These are phyloP conservation scores for Arctia plantaginis DNA, from an alignment of 2,888 invertebrate genomes.

Conservation along the genomic window DNA sequence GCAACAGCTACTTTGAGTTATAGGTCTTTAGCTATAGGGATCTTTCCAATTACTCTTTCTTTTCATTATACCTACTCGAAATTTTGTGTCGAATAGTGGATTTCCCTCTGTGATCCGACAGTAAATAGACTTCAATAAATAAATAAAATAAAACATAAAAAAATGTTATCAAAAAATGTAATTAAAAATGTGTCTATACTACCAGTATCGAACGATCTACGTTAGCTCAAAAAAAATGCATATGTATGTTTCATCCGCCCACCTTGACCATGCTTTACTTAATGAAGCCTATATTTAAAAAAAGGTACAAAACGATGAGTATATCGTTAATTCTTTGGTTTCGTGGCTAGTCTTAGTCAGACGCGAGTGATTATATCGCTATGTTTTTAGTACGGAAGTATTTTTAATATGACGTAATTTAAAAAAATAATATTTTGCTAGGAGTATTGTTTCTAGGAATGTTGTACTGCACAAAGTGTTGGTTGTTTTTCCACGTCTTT, in stretches of 20 bases:
- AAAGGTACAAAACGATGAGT: slow-evolving; percentile 40
- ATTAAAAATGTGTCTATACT: too few relatives aligned
- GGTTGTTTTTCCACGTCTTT: slow-evolving; percentile 12
- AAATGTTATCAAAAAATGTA: too few relatives aligned
- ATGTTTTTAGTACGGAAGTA: slow-evolving; percentile 66
- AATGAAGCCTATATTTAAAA: slow-evolving; percentile 47
- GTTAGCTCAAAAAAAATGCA: slow-evolving; percentile 4
- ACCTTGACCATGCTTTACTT: slow-evolving; percentile 51
- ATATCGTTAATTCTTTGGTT: slow-evolving; percentile 33
- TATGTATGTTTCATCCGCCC: slow-evolving; percentile 23
- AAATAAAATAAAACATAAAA: too few relatives aligned
- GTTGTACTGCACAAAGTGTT: slow-evolving; percentile 13
- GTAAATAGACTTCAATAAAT: neutral
- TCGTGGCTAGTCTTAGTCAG: slow-evolving; percentile 52
- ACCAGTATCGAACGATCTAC: slow-evolving; percentile 13
- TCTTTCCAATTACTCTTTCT: neutral
- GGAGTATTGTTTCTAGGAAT: slow-evolving; percentile 33
- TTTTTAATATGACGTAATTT: slow-evolving; percentile 61
- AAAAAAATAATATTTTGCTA: slow-evolving; percentile 38
- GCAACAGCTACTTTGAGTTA: neutral
- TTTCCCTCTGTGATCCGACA: neutral
- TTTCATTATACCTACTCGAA: too few relatives aligned
- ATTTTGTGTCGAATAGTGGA: too few relatives aligned
- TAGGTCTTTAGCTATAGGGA: neutral
- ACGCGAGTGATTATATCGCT: slow-evolving; percentile 60